Evolutionary conservation across 2,888 invertebrate species (phyloP), one percentile per base, ranked within the genome.

Genomic region (Phytoseiulus persimilis): DNA sequence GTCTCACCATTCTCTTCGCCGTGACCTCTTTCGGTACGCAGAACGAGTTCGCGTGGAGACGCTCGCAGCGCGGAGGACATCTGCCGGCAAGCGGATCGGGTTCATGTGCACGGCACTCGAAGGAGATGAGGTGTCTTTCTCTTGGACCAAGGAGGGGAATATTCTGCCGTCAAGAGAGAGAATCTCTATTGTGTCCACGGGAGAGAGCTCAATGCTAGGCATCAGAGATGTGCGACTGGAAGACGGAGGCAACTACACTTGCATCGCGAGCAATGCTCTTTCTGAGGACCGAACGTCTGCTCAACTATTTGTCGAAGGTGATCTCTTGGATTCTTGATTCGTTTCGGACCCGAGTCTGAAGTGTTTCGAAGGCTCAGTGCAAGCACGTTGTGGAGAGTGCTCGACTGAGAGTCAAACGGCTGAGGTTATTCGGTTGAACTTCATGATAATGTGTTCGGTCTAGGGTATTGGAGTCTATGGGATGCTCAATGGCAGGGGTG

Each of bases 201-300:
- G 87, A 32, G n/a, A 87, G 18, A 87, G 32, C n/a, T 87, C 33
- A 1, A 31, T 87, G 32, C 87, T 87, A 0, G 18, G 32, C 32
- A 87, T 87, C 45, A 45, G 18, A 31, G 28, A 87, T 33, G 33
- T 33, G 0, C 39, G 28, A 0, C 28, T 28, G 0, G 87, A 28
- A 33, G 87, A 87, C 31, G 39, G 87, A 87, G 32, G 87, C 32
- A 32, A n/a, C 31, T 87, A 87, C 32, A 87, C 87, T 31, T 87
- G 87, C 18, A 87, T 87, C 33, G 87, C 87, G 6, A 32, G n/a
- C 33, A 87, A 87, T 87, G 0, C 39, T 14, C n/a, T 0, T 1
- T 87, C 87, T 33, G 87, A 87, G 18, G 87, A 87, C 33, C 87
- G 33, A 0, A 32, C 87, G 5, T 87, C 87, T 23, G 45, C 32